Conservation (phyloP, 1,140 invertebrate species). For the Ceratosolen solmsi region DNA sequence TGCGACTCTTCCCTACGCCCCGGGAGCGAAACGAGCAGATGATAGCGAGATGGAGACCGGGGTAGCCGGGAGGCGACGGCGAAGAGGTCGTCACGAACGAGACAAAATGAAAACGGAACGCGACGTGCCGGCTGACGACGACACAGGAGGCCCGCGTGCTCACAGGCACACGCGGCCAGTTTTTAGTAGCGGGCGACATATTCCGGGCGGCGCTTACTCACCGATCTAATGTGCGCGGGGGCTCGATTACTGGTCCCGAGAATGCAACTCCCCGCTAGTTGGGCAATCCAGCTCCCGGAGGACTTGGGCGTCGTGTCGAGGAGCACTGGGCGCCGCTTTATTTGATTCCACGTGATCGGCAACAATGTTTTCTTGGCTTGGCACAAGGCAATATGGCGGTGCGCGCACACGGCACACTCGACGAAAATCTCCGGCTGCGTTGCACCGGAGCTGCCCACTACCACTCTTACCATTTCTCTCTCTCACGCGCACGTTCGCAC, state of each 20-base stretch:
- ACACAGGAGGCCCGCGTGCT: too few species aligned
- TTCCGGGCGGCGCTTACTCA: constrained; percentile 36
- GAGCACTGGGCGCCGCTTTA: constrained; percentile 40
- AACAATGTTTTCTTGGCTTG: constrained; percentile 57
- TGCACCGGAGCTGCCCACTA: constrained; percentile 2
- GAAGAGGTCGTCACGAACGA: too few species aligned
- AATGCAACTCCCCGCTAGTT: neutral
- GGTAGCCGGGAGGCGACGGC: too few species aligned
- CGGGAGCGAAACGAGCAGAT: too few species aligned
- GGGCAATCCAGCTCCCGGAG: neutral
- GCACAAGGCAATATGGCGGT: constrained; percentile 64
- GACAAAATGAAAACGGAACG: too few species aligned
- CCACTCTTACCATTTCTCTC: constrained; percentile 4
- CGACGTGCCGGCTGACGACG: too few species aligned
- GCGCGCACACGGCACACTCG: constrained; percentile 37
- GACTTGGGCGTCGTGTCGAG: neutral
- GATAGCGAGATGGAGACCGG: too few species aligned
- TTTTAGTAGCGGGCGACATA: neutral
- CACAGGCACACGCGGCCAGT: neutral
- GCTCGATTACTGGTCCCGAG: constrained; percentile 3
- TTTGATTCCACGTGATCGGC: constrained; percentile 57
- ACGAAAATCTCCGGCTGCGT: constrained; percentile 30
- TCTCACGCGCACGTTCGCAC: neutral
- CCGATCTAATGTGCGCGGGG: constrained; percentile 13
- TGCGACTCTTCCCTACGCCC: too few species aligned